phyloP scores from a whole-genome alignment of 2,888 invertebrate genomes.

The Chymomyza amoena region DNA sequence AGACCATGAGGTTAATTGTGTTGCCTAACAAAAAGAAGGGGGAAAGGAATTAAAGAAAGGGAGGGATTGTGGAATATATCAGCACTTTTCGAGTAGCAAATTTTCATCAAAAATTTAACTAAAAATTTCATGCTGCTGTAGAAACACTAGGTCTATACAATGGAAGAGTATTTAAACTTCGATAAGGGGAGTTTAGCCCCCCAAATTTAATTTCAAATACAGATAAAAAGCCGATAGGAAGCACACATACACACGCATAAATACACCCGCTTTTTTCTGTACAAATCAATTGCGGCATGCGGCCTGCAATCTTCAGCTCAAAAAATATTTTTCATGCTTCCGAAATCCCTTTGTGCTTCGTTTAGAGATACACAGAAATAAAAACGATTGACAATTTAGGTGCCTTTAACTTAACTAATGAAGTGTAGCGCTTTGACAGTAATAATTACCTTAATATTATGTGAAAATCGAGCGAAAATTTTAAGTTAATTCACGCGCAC shows the following conservation, averaged over 20 bases:
- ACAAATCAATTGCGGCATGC: constrained; percentile 52
- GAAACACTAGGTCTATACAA: not conserved
- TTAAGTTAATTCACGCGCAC: not conserved
- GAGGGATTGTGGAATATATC: no score
- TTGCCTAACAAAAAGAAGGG: no score
- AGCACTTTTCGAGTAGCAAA: no score
- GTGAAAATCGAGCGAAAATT: not conserved
- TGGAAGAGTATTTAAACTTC: not conserved
- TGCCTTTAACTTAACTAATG: not conserved
- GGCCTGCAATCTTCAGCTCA: not conserved
- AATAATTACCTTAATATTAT: constrained; percentile 1
- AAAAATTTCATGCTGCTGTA: not conserved
- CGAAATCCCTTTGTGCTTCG: not conserved
- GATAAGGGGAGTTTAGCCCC: not conserved
- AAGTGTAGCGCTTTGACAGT: not conserved
- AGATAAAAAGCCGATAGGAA: not conserved
- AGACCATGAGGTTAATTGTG: no score
- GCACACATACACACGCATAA: not conserved
- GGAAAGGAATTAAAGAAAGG: no score
- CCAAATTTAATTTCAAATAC: not conserved
- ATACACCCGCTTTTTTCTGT: constrained; percentile 20
- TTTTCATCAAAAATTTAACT: no score
- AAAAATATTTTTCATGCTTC: not conserved
- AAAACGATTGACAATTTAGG: not conserved
- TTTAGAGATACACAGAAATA: not conserved